Evolutionary conservation across 2,113 vertebrate species (phyloP).

Genomic region (Lepisosteus osseus): DNA sequence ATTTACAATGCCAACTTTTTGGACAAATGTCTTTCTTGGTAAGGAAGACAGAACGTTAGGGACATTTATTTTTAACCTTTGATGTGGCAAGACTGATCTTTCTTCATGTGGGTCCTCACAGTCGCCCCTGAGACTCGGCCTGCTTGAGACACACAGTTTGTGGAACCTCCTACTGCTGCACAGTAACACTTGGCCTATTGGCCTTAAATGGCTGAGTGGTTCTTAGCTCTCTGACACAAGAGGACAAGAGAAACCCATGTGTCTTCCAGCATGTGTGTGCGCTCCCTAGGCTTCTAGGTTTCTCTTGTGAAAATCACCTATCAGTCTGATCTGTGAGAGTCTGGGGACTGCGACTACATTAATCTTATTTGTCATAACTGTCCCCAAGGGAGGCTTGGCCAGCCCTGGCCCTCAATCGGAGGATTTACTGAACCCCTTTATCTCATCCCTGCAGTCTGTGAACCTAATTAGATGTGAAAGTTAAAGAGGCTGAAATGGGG

Average conservation of each 20-base stretch:
- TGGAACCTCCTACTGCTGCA: constrained; percentile 8
- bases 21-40: too few relatives aligned
- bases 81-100: too few relatives aligned
- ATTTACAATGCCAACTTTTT: too few relatives aligned
- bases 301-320: constrained; percentile 47
- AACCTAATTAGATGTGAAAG: constrained; percentile 62
- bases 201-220: constrained; percentile 26
- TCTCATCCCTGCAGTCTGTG: constrained; percentile 60
- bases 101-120: too few relatives aligned
- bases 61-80: too few relatives aligned
- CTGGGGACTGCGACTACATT: constrained; percentile 44
- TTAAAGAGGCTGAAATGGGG: constrained; percentile 53
- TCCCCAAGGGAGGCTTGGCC: constrained; percentile 32
- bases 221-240: constrained; percentile 11
- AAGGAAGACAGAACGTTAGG: too few relatives aligned
- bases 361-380: constrained; percentile 54
- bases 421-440: constrained; percentile 36
- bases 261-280: constrained; percentile 5
- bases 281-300: constrained; percentile 13
- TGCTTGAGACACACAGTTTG: neutral
- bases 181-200: constrained; percentile 24
- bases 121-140: too few relatives aligned
- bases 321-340: constrained; percentile 43
- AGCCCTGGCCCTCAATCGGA: constrained; percentile 24
- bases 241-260: neutral